These are phyloP conservation scores for Metacarcinus magister DNA, from an alignment of 2,888 invertebrate genomes.

Conservation along the genomic window DNA sequence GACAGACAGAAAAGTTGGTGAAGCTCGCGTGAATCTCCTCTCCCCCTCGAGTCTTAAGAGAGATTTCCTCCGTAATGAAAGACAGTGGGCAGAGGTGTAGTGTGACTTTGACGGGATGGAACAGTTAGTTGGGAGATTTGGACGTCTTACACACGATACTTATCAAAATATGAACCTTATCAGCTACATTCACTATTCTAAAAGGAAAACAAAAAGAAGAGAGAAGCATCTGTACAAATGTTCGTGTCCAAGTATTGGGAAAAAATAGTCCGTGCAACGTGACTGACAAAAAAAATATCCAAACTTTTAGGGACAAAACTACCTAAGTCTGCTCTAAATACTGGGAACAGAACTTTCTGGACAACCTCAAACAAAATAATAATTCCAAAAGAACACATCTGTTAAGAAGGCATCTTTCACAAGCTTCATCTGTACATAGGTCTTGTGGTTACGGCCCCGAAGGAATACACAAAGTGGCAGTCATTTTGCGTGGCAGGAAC, in stretches of 20 bases:
- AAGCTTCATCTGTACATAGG: background rate
- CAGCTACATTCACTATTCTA: background rate
- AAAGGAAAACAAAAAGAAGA: slow-evolving; percentile 33
- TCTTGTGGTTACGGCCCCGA: background rate
- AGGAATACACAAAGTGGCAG: background rate
- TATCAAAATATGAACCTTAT: slow-evolving; percentile 33
- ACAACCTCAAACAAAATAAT: slow-evolving; percentile 8
- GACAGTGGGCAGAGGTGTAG: slow-evolving; percentile 59
- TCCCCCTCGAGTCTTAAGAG: slow-evolving; percentile 2
- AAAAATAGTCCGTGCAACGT: background rate
- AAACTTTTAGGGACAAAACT: background rate
- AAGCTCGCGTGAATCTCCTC: background rate
- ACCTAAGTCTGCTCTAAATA: background rate
- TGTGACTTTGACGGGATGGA: slow-evolving; percentile 52
- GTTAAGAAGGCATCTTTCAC: background rate
- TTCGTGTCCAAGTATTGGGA: background rate
- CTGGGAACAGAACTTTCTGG: background rate
- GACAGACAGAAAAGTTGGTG: background rate
- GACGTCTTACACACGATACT: slow-evolving; percentile 47
- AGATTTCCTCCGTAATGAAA: slow-evolving; percentile 56
- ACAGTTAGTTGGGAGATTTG: slow-evolving; percentile 48
- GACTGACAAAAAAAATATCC: background rate
- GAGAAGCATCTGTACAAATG: slow-evolving; percentile 21
- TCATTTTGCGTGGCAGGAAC: slow-evolving; percentile 34
- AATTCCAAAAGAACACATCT: background rate